Conservation (phyloP, 2,888 invertebrate species). For the Nomada ruficornis region DNA sequence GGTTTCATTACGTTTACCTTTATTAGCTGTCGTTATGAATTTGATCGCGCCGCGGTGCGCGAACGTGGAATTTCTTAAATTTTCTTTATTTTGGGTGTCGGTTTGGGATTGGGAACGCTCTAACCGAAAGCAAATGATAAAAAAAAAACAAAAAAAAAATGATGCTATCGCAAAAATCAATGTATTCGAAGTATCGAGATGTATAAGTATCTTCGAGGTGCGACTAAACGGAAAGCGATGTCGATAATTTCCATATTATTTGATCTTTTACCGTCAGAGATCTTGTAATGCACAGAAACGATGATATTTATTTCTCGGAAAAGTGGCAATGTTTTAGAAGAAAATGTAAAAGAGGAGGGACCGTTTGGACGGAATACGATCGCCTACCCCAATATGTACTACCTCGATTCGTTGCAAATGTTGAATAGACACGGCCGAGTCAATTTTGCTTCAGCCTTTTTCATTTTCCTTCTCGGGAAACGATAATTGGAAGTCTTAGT, state of each 20-base stretch:
- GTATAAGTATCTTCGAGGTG: conserved; percentile 15
- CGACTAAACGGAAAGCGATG: conserved; percentile 51
- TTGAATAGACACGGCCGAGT: background rate
- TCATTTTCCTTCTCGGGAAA: background rate
- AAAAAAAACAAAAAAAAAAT: conserved; percentile 28
- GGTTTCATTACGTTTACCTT: conserved; percentile 60
- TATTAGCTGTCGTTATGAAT: conserved; percentile 22
- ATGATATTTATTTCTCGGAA: conserved; percentile 5
- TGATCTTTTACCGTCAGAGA: background rate
- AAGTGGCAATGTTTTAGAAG: background rate
- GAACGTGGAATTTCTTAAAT: conserved; percentile 44
- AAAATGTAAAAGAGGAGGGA: background rate
- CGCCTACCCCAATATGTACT: background rate
- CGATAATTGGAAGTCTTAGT: background rate
- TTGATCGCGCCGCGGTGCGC: conserved; percentile 28
- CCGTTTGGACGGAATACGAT: conserved; percentile 6
- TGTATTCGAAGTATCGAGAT: conserved; percentile 30
- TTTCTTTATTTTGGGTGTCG: conserved; percentile 72
- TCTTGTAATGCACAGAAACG: background rate
- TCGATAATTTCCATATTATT: conserved; percentile 24
- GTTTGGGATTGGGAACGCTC: conserved; percentile 76
- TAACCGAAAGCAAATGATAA: conserved; percentile 71
- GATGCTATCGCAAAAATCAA: conserved; percentile 35
- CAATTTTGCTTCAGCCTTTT: too few relatives aligned
- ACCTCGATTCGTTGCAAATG: conserved; percentile 17